Base-by-base conservation (phyloP, 2,888 invertebrate species). In the Lampropteryx suffumata region DNA sequence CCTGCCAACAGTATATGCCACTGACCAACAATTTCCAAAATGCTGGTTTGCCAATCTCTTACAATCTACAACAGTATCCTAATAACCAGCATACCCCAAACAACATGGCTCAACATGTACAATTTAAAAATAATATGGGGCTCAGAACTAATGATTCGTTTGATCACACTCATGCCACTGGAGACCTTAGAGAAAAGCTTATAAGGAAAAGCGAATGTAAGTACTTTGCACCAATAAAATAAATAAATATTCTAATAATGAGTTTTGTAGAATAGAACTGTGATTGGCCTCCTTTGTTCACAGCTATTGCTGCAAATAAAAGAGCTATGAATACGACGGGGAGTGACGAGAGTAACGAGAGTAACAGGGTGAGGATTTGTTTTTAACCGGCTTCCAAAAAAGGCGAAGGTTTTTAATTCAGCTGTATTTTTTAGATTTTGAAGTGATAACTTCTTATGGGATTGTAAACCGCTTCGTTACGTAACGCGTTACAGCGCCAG, bases 111-210 rank as follows among this genome's bases (percentile, higher is more conserved):
- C 2, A 12, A 14, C 29, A 8, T 24, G 4, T 11, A 30, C 21
- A 4, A 12, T 9, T n/a, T 12, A n/a, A 27, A 7, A 17, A 24
- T 1, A 45, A 30, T n/a, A 26, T 35, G 1, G 28, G 46, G 41
- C 2, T 3, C 4, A 41, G 17, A 17, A 27, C 11, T 1, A 27
- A 21, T n/a, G 10, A 35, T n/a, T 24, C 5, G n/a, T 1, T 24
- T 21, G 2, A 5, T 21, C 35, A 30, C 3, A 33, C 39, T 40
- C 17, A 21, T 3, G 11, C 13, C 30, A 2, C 30, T 21, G 17
- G 44, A 14, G 78, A 78, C 59, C 61, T 77, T 41, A 65, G 79
- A 13, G 57, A 61, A 41, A 65, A 58, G 49, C 49, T 79, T 30
- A 50, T 37, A 35, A 61, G 57, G 24, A 70, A 58, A 51, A 64